A percentile compares a stretch with the other conserved stretches of the same genome.
Evolutionary conservation across 1,140 invertebrate genomes (phyloP).

Genomic region (Drosophila parabipectinata): DNA sequence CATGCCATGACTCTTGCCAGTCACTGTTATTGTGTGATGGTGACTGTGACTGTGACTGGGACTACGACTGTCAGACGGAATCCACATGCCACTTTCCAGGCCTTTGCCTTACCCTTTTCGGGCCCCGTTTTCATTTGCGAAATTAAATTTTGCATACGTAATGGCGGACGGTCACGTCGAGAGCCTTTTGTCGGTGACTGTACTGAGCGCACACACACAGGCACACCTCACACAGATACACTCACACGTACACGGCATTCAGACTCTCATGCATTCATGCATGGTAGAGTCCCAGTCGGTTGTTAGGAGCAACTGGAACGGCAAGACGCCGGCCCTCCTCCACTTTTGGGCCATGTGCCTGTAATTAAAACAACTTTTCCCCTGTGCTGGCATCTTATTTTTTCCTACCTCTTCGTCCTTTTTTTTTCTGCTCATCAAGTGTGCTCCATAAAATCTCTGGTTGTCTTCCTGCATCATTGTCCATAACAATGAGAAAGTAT

Average conservation of each 20-base stretch:
- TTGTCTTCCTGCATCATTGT: conserved; percentile 61
- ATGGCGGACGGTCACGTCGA: conserved; percentile 36
- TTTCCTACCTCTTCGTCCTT: background rate
- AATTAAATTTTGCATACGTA: conserved; percentile 78
- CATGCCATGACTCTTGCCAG: conserved; percentile 53
- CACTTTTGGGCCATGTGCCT: conserved; percentile 18
- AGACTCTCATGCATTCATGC: conserved; percentile 24
- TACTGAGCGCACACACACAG: conserved; percentile 15
- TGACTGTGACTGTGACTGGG: conserved; percentile 21
- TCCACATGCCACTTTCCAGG: conserved; percentile 20
- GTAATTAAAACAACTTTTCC: conserved; percentile 70
- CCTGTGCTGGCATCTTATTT: conserved; percentile 19
- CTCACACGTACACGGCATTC: background rate
- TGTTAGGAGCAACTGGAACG: conserved; percentile 47
- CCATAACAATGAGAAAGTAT: conserved; percentile 65
- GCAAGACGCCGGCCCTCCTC: conserved; percentile 21
- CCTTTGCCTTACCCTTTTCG: conserved; percentile 12
- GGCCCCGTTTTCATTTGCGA: conserved; percentile 62
- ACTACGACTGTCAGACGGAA: conserved; percentile 23
- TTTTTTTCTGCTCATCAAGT: conserved; percentile 37
- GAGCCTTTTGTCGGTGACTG: conserved; percentile 49
- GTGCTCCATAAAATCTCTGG: conserved; percentile 48
- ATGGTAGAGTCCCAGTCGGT: conserved; percentile 33
- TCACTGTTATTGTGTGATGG: conserved; percentile 30
- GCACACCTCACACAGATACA: conserved; percentile 8